Conservation (phyloP, 2,888 invertebrate species). For the Cantharis rufa region DNA sequence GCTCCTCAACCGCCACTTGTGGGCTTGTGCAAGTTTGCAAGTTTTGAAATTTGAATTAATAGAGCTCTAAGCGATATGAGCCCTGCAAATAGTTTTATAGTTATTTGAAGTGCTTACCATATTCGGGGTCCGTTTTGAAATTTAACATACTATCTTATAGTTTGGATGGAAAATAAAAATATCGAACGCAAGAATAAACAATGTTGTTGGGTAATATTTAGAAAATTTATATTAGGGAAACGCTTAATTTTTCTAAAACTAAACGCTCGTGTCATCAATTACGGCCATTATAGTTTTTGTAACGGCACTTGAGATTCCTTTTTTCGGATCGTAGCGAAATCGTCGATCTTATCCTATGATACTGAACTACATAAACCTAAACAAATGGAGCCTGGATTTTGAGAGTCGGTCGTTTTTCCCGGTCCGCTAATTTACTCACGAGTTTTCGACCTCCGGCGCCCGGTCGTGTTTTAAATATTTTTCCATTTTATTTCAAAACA, state of each 20-base stretch:
- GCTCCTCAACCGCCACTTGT: neutral
- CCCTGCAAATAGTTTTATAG: neutral
- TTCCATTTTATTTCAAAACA: neutral
- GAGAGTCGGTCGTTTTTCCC: neutral
- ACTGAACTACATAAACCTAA: neutral
- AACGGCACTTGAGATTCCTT: neutral
- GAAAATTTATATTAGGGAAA: neutral
- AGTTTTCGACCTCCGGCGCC: neutral
- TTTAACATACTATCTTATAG: neutral
- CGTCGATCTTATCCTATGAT: neutral
- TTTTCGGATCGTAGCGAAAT: neutral
- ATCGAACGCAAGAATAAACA: neutral
- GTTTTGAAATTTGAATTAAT: neutral
- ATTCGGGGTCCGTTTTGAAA: neutral
- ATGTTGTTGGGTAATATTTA: neutral
- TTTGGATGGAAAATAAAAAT: neutral
- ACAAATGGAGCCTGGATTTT: neutral
- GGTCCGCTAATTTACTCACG: neutral
- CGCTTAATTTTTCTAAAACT: neutral
- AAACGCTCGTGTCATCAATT: neutral
- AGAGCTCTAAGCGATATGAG: neutral
- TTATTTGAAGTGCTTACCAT: neutral
- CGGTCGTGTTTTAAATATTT: neutral
- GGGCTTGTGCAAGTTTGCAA: neutral
- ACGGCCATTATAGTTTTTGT: neutral